A percentile compares a stretch with the other conserved stretches of the same genome.
phyloP scores from a whole-genome alignment of 2,888 invertebrate genomes.

The Pyrocoelia pectoralis region DNA sequence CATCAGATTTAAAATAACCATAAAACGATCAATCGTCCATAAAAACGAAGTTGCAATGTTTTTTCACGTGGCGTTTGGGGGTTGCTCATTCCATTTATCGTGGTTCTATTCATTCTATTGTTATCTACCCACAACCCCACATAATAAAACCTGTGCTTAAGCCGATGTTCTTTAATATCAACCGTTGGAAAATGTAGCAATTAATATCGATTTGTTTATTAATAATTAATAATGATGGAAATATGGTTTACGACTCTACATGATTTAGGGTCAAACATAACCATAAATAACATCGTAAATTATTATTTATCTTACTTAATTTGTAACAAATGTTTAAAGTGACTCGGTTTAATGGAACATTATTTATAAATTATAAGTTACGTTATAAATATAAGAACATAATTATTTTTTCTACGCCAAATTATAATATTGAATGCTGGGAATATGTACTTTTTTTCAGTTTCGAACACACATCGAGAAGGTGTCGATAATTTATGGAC shows the following conservation, averaged over 20 bases:
- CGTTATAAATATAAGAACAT: too few relatives aligned
- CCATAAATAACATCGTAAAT: too few relatives aligned
- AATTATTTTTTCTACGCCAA: too few relatives aligned
- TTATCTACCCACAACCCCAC: conserved; percentile 30
- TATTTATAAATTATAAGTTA: too few relatives aligned
- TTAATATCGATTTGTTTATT: background rate
- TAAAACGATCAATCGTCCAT: conserved; percentile 48
- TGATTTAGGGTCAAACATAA: too few relatives aligned
- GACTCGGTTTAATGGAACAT: too few relatives aligned
- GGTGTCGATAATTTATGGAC: too few relatives aligned
- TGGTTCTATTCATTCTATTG: conserved; percentile 36
- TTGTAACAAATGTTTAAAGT: too few relatives aligned
- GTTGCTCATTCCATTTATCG: conserved; percentile 35
- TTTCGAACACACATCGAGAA: too few relatives aligned
- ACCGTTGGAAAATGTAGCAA: conserved; percentile 3
- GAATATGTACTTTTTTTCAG: too few relatives aligned
- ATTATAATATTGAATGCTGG: too few relatives aligned
- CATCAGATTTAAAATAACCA: conserved; percentile 34
- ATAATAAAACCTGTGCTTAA: conserved; percentile 34
- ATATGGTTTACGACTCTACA: background rate
- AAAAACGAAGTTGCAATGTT: conserved; percentile 42
- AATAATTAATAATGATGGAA: background rate
- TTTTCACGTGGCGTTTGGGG: conserved; percentile 37
- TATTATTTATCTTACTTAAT: too few relatives aligned
- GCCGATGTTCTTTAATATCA: conserved; percentile 16